A percentile compares a stretch with the other conserved stretches of the same genome.
Conservation (phyloP, 2,888 invertebrate species). For the Hypomecis punctinalis region DNA sequence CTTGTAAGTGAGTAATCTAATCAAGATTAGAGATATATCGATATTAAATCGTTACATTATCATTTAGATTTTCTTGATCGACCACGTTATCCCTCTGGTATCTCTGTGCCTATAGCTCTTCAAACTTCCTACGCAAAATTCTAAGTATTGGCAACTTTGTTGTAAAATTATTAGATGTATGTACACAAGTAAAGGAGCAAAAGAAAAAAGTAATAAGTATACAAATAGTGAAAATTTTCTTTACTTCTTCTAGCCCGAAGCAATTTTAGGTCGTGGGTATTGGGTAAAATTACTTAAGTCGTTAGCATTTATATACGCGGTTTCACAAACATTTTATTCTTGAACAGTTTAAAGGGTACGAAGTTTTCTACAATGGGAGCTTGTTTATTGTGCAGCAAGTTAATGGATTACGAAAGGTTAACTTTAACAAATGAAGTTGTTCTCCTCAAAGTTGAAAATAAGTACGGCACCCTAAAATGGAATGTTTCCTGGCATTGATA, state of each 20-base stretch:
- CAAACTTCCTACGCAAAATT: too few relatives aligned
- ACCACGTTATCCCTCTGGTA: too few relatives aligned
- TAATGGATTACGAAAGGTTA: slow-evolving; percentile 47
- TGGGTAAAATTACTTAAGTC: slow-evolving; percentile 32
- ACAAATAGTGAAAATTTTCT: not conserved
- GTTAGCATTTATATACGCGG: slow-evolving; percentile 32
- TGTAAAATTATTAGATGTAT: too few relatives aligned
- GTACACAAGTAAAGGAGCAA: too few relatives aligned
- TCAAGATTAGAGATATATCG: too few relatives aligned
- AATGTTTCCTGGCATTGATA: too few relatives aligned
- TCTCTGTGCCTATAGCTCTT: too few relatives aligned
- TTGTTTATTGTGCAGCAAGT: slow-evolving; percentile 40
- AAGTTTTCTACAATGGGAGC: slow-evolving; percentile 39
- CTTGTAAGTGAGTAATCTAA: too few relatives aligned
- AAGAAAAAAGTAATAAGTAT: too few relatives aligned
- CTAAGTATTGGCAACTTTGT: too few relatives aligned
- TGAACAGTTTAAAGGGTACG: slow-evolving; percentile 35
- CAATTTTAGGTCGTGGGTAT: slow-evolving; percentile 11
- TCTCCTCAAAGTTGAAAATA: slow-evolving; percentile 30
- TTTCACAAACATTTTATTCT: slow-evolving; percentile 36
- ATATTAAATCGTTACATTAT: too few relatives aligned
- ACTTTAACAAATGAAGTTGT: slow-evolving; percentile 43
- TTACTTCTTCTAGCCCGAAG: not conserved
- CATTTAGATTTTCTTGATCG: too few relatives aligned
- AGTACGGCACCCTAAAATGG: not conserved